Conservation (phyloP, 30 jellyfish, hydroid and myxozoan species). For the Rhopilema esculentum region DNA sequence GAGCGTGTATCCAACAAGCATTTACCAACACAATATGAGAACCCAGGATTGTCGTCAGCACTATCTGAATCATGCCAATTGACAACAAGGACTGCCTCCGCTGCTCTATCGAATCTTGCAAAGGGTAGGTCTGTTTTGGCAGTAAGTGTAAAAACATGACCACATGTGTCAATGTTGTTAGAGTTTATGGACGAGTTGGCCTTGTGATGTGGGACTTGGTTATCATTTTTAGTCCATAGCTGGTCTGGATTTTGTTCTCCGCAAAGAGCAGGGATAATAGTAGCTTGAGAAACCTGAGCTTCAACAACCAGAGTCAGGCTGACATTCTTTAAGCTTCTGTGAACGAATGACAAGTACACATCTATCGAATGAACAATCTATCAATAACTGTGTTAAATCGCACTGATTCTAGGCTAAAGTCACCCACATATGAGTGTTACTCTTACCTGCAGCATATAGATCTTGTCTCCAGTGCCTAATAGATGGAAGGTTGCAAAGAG, state of each 20-base stretch:
- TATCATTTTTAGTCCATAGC: background rate
- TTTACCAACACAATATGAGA: slow-evolving; percentile 8
- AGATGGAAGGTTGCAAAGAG: too few species aligned
- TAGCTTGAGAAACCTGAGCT: background rate
- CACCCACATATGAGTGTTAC: too few species aligned
- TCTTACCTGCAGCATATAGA: too few species aligned
- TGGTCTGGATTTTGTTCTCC: background rate
- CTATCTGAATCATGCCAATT: background rate
- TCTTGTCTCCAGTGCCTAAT: too few species aligned
- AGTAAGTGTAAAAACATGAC: background rate
- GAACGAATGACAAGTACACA: background rate
- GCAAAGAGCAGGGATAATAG: background rate
- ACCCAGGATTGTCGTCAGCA: background rate
- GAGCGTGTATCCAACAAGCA: background rate
- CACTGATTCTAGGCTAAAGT: too few species aligned
- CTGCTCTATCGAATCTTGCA: background rate
- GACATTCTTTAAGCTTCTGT: background rate
- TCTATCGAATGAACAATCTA: too few species aligned
- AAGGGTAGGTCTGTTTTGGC: slow-evolving; percentile 22
- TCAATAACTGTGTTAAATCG: too few species aligned
- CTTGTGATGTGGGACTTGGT: background rate
- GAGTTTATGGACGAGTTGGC: background rate
- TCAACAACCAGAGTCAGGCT: background rate
- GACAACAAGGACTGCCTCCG: background rate
- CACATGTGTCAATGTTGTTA: background rate